Base-by-base conservation (phyloP, 2,113 vertebrate genomes). In the Delphinapterus leucas region DNA sequence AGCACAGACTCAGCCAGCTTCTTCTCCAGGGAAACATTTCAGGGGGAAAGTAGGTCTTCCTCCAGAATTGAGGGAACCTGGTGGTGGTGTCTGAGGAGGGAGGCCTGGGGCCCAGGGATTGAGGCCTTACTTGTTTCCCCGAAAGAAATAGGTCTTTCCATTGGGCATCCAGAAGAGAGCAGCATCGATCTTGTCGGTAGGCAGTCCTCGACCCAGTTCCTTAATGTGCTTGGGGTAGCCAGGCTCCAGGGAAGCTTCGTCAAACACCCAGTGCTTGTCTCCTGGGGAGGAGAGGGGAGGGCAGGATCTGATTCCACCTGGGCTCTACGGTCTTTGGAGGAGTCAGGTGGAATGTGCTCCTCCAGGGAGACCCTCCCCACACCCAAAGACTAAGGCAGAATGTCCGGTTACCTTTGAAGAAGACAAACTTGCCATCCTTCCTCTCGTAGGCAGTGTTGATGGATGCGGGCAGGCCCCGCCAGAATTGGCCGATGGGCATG, bases 61-160 rank as follows among this genome's bases (percentile, higher is more conserved):
- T 90, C 70, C 21, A 85, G 74, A 73, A 89, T 3, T 55, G 67
- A 82, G 12, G 47, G 47, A 49, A 49, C 13, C 38, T 6, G 77
- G 41, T 33, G 31, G 49, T 38, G 25, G n/a, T 31, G 25, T 91
- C 74, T 49, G 89, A 89, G 79, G 17, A n/a, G 31, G 41, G 25
- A 80, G 73, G 36, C 26, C 70, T 83, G 15, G 73, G 36, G 28
- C 8, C 60, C 36, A 81, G 70, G 90, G 36, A 25, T 8, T 21
- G 31, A 53, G 0, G 26, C 99, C 99, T 98, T 95, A 99, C 99
- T 99, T 99, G 86, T 97, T 98, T 94, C 99, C 99, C 84, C 99
- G 98, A 98, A 99, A 99, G 98, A 99, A 99, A 98, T 99, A 99
- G 0, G 99, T 99, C 97, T 99, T 99, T 81, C 99, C 99, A 4